These are phyloP conservation scores for Hirundichthys speculiger DNA, from an alignment of 2,113 vertebrate genomes.

Conservation along the genomic window DNA sequence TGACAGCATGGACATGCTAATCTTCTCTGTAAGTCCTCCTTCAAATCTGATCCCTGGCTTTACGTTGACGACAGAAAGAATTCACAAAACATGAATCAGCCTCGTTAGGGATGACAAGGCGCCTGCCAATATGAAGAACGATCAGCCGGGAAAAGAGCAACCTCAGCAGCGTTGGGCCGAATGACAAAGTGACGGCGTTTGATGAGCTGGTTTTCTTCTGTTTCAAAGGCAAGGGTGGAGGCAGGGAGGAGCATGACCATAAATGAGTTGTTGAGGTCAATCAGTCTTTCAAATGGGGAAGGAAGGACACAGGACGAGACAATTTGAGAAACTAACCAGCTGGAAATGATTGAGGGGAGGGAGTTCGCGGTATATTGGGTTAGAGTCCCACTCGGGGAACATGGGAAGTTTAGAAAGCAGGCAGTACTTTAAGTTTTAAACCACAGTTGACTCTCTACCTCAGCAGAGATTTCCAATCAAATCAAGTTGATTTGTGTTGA, in stretches of 20 bases:
- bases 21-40: conserved; percentile 5
- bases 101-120: conserved; percentile 39
- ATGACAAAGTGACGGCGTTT: conserved; percentile 46
- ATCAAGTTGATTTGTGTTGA: conserved; percentile 6
- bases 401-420: conserved; percentile 19
- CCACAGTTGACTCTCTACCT: conserved; percentile 39
- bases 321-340: conserved; percentile 55
- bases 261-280: conserved; percentile 67
- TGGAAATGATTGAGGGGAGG: conserved; percentile 59
- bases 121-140: conserved; percentile 45
- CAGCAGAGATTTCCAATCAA: conserved; percentile 40
- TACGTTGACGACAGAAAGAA: conserved; percentile 6
- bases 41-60: background rate
- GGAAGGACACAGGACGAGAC: conserved; percentile 57
- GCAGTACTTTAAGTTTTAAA: conserved; percentile 9
- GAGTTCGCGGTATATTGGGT: conserved; percentile 26
- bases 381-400: conserved; percentile 10
- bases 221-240: conserved; percentile 18
- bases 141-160: conserved; percentile 11
- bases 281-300: conserved; percentile 67
- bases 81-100: conserved; percentile 45
- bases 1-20: conserved; percentile 27
- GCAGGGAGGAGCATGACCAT: conserved; percentile 24
- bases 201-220: conserved; percentile 52
- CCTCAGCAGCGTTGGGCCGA: conserved; percentile 41